phyloP scores from a whole-genome alignment of 2,888 invertebrate genomes.

The Euclidia mi region DNA sequence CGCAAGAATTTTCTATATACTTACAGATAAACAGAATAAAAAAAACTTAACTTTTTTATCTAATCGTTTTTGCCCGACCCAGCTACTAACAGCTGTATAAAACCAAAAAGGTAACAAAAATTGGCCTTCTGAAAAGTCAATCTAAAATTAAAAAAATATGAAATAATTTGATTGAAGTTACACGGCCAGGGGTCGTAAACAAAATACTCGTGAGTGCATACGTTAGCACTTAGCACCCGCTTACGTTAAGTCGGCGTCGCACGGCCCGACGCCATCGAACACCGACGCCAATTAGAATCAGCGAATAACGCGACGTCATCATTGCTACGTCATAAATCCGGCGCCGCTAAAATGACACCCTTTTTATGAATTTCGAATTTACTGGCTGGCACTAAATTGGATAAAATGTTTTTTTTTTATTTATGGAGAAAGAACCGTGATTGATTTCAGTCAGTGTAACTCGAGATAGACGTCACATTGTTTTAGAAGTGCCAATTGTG shows the following conservation, averaged over 20 bases:
- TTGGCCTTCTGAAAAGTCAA: neutral
- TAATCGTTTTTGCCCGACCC: too few relatives aligned
- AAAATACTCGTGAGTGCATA: slow-evolving; percentile 64
- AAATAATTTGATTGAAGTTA: slow-evolving; percentile 18
- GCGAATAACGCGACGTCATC: slow-evolving; percentile 67
- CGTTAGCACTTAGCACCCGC: slow-evolving; percentile 56
- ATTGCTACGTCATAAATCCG: slow-evolving; percentile 48
- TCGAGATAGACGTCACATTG: too few relatives aligned
- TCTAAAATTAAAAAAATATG: neutral
- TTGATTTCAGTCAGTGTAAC: too few relatives aligned
- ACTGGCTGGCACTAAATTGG: too few relatives aligned
- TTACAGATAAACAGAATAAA: too few relatives aligned
- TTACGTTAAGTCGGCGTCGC: slow-evolving; percentile 51
- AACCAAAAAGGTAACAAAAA: neutral
- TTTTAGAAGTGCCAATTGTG: too few relatives aligned
- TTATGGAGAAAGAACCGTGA: too few relatives aligned
- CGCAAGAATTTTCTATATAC: too few relatives aligned
- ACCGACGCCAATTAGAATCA: slow-evolving; percentile 80
- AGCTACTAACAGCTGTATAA: too few relatives aligned
- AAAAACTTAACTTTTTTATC: too few relatives aligned
- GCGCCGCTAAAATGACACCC: slow-evolving; percentile 52
- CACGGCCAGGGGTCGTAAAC: slow-evolving; percentile 52
- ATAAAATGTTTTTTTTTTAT: too few relatives aligned
- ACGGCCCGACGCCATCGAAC: slow-evolving; percentile 77
- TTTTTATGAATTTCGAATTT: neutral